Evolutionary conservation across 23 tunicate genomes (phyloP), one percentile per base, ranked within the genome.

Genomic region (Botrylloides violaceus): DNA sequence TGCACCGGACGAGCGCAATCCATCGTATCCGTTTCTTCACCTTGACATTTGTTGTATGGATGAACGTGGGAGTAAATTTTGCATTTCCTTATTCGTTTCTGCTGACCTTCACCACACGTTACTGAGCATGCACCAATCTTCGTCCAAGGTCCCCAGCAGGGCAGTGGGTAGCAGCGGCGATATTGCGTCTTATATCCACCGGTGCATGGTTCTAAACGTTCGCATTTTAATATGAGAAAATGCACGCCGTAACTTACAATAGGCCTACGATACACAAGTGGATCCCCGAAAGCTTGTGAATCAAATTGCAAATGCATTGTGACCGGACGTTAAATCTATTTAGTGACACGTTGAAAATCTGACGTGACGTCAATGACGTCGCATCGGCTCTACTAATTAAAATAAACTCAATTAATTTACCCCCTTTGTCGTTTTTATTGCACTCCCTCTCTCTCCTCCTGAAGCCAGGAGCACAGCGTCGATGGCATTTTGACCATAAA

Each of bases 121-220:
- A 33, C 70, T 63, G 70, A 63, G 33, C 70, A 63, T 7, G 35
- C 35, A 3, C n/a, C 36, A 28, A 63, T 33, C 29, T 29, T 33
- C 20, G 33, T 33, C 70, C 70, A 63, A 33, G 4, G 36, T 19
- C 70, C 33, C 70, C 70, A 63, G 36, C 70, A 63, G 23, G 70
- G 70, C 3, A 3, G 7, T 3, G 70, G 33, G 35, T 63, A 63
- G 35, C 70, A 63, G 3, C 36, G 35, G 3, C 35, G 4, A 28
- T 63, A 63, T 28, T 27, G 33, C 19, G 20, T 27, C 20, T 28
- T 4, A 19, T 34, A 25, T 9, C 70, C 70, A 15, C 12, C 15
- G 70, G 70, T 25, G 33, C 70, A 63, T 4, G 70, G 70, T 28
- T 63, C 70, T 63, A 15, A 12, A 63, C n/a, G n/a, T n/a, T n/a